Conservation (phyloP, 2,113 vertebrate species). For the Pangasianodon hypophthalmus region DNA sequence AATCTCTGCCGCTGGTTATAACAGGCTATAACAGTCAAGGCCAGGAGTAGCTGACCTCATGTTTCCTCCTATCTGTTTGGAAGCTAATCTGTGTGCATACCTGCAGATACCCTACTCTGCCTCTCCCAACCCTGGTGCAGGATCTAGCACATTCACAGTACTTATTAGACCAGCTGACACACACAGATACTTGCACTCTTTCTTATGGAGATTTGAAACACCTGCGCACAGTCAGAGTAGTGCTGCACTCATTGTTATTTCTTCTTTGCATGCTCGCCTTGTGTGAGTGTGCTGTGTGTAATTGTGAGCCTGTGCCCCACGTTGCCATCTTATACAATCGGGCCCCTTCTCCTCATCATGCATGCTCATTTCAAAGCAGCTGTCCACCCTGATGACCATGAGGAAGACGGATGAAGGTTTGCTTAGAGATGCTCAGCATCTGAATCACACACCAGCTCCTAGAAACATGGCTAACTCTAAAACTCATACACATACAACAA, state of each 20-base stretch:
- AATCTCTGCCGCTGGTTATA: neutral
- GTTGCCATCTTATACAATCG: neutral
- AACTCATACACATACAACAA: conserved; percentile 11
- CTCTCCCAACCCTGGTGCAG: neutral
- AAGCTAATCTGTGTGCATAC: neutral
- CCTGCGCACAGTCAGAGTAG: conserved; percentile 31
- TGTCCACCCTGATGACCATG: conserved; percentile 37
- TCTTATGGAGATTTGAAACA: conserved; percentile 45
- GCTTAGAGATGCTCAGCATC: conserved; percentile 35
- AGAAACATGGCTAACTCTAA: conserved; percentile 26
- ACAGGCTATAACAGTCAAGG: neutral
- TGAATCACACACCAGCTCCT: conserved; percentile 8
- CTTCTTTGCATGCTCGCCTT: neutral
- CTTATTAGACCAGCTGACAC: conserved; percentile 37
- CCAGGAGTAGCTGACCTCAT: neutral
- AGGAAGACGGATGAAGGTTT: conserved; percentile 49
- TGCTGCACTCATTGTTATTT: conserved; percentile 32
- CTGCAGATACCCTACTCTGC: neutral
- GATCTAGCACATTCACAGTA: conserved; percentile 26
- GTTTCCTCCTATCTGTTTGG: neutral
- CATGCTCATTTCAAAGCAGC: conserved; percentile 38
- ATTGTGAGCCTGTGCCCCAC: neutral
- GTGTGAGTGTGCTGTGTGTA: conserved; percentile 10
- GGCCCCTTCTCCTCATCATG: neutral
- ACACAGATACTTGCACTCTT: neutral